Percentiles rank a stretch among this genome's conserved stretches.
Evolutionary conservation across 2,113 vertebrate genomes (phyloP).

Genomic region (Brachyhypopomus occidentalis): DNA sequence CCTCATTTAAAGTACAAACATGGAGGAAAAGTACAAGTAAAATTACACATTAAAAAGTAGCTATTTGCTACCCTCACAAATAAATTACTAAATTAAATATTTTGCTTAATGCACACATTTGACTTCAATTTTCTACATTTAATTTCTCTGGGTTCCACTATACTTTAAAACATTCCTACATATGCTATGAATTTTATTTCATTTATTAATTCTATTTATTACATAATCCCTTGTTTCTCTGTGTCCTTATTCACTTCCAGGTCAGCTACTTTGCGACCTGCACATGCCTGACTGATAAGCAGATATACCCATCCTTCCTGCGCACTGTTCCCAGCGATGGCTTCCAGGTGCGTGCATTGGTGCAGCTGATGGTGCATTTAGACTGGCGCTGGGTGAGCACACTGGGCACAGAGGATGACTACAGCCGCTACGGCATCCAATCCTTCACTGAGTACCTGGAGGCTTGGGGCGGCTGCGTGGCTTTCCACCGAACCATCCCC

Average conservation of each 20-base stretch:
- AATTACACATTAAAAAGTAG: too few species aligned
- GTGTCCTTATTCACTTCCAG: slow-evolving; percentile 42
- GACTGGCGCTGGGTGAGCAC: slow-evolving; percentile 67
- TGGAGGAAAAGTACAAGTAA: too few species aligned
- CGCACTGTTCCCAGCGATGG: slow-evolving; percentile 66
- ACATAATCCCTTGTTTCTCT: background rate
- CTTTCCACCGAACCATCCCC: slow-evolving; percentile 67
- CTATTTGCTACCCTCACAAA: too few species aligned
- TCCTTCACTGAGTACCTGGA: slow-evolving; percentile 68
- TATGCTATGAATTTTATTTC: too few species aligned
- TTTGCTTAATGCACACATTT: too few species aligned
- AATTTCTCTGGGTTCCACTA: background rate
- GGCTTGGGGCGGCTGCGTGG: slow-evolving; percentile 65
- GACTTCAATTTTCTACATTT: too few species aligned
- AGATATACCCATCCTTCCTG: slow-evolving; percentile 63
- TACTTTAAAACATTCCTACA: background rate
- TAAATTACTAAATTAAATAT: too few species aligned
- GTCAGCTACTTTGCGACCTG: slow-evolving; percentile 69
- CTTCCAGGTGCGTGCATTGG: slow-evolving; percentile 63
- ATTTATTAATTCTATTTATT: background rate
- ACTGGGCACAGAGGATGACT: slow-evolving; percentile 74
- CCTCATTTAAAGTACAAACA: too few species aligned
- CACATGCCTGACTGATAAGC: slow-evolving; percentile 62
- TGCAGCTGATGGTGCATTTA: slow-evolving; percentile 61
- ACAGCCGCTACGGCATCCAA: slow-evolving; percentile 75